Evolutionary conservation across 1,140 invertebrate species (phyloP).

Genomic region (Stegodyphus mimosarum): DNA sequence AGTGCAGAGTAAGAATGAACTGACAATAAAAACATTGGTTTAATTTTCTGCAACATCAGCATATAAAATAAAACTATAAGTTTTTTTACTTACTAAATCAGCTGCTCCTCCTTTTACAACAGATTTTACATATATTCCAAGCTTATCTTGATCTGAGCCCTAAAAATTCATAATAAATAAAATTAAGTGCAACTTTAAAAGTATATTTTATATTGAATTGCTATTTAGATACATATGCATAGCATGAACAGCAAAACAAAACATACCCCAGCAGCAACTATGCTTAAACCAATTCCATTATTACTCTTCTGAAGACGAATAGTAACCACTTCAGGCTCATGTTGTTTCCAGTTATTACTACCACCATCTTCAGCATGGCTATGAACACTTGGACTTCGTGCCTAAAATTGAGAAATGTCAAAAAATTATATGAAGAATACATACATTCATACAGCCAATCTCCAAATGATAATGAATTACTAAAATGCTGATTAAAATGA

Average conservation of each 20-base stretch:
- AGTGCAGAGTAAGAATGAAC: too few relatives aligned
- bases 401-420: constrained; percentile 67
- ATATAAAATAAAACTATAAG: not conserved
- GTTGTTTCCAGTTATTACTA: constrained; percentile 18
- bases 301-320: constrained; percentile 91
- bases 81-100: constrained; percentile 77
- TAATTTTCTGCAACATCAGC: too few relatives aligned
- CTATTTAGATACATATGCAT: too few relatives aligned
- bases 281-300: constrained; percentile 92
- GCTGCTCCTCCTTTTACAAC: constrained; percentile 96
- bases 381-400: constrained; percentile 73
- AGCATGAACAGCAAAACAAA: not conserved
- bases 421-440: too few relatives aligned
- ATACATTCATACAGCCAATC: too few relatives aligned
- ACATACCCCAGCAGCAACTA: constrained; percentile 88
- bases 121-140: constrained; percentile 98
- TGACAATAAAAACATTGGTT: too few relatives aligned
- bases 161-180: constrained; percentile 68
- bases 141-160: constrained; percentile 88
- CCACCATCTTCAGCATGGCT: constrained; percentile 47
- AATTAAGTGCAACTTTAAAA: too few relatives aligned
- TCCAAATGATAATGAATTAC: too few relatives aligned
- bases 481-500: too few relatives aligned
- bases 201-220: too few relatives aligned
- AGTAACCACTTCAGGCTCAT: constrained; percentile 81